Base-by-base conservation (phyloP, 2,797 vertebrate genomes). In the Cyclura pinguis region DNA sequence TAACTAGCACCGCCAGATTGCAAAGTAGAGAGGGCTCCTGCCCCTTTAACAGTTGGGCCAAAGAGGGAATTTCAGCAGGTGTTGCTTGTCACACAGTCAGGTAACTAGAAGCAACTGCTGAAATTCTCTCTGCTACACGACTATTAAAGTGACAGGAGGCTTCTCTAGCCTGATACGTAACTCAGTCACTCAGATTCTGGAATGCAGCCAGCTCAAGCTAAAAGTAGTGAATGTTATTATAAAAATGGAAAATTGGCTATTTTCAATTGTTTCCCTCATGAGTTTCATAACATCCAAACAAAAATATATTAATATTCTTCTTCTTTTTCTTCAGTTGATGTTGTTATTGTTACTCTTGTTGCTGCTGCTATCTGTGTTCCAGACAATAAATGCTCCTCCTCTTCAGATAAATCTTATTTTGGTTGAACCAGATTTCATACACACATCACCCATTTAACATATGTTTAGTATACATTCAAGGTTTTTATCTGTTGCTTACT, bases 401-500 rank as follows among this genome's bases (percentile, higher is more conserved):
- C 88, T 91, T 86, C 90, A 94, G 92, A 90, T 92, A 88, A 50
- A 57, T 87, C 85, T 76, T 78, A 69, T 86, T 82, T 89, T 91
- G 87, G 88, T 84, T 93, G 67, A 94, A 91, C 94, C 88, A 72
- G 1, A 62, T 84, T 88, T 92, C 90, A 95, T 92, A 94, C 92
- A 93, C 89, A 89, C 18, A 85, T 80, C 91, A 94, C 85, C 55
- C 0, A 0, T 27, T 69, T 80, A 76, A 93, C 90, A 91, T 92
- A 59, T 35, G 88, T 86, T 89, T 93, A 77, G 22, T 74, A 91
- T 88, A 91, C 35, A 94, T 94, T 92, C 91, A 92, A 35, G 88
- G 72, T 88, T 94, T 94, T 91, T 92, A 86, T 90, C 67, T 84
- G 83, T 86, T 50, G 4, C 59, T 85, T 92, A 88, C 94, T 94